These are phyloP conservation scores for Gadopsis marmoratus DNA, from an alignment of 2,797 vertebrate species.

Conservation along the genomic window DNA sequence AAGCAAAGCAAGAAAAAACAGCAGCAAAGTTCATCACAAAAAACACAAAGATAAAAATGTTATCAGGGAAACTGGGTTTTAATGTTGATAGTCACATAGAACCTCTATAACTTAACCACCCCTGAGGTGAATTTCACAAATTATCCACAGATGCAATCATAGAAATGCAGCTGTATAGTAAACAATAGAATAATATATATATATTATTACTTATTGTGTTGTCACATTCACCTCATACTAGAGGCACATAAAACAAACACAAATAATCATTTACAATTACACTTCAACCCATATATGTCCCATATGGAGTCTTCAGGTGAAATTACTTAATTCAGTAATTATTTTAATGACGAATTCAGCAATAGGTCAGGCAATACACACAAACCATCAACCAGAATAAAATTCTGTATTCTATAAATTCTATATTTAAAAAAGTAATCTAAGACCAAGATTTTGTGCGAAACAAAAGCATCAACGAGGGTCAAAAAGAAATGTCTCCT, in stretches of 20 bases:
- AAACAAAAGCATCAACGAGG: not conserved
- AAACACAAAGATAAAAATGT: not conserved
- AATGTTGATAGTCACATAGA: not conserved
- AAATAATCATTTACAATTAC: constrained; percentile 9
- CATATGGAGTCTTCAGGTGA: not conserved
- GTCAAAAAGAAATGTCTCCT: not conserved
- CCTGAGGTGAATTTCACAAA: not conserved
- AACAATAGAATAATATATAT: not conserved
- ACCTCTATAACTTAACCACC: not conserved
- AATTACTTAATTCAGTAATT: constrained; percentile 30
- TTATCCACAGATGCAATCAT: not conserved
- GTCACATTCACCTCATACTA: not conserved
- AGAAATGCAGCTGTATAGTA: not conserved
- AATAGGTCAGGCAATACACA: not conserved
- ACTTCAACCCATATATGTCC: not conserved
- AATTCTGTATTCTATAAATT: no score
- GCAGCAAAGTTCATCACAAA: not conserved
- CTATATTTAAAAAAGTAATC: not conserved
- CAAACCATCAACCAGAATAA: not conserved
- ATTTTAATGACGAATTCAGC: constrained; percentile 17
- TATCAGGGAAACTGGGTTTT: constrained; percentile 3
- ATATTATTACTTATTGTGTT: not conserved
- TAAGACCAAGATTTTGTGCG: not conserved
- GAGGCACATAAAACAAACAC: not conserved
- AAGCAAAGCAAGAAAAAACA: no score